These are phyloP conservation scores for Bursaphelenchus okinawaensis DNA, from an alignment of 2,888 invertebrate genomes.

Conservation along the genomic window DNA sequence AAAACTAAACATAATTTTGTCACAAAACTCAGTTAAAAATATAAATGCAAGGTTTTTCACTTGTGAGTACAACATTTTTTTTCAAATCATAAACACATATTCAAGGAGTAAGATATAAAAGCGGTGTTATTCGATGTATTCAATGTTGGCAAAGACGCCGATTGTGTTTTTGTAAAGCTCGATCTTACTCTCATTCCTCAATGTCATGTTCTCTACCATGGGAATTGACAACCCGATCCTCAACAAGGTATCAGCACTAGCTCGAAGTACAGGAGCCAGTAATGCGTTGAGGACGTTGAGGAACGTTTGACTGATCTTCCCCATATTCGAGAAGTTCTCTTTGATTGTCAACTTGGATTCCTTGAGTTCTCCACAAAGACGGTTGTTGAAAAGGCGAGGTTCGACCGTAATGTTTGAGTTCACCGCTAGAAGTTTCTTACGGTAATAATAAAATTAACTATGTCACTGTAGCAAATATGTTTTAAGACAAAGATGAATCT, in stretches of 20 bases:
- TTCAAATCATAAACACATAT: not conserved
- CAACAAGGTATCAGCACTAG: conserved; percentile 31
- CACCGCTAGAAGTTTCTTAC: conserved; percentile 26
- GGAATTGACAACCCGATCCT: conserved; percentile 45
- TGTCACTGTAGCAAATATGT: too few relatives aligned
- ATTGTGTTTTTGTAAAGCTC: conserved; percentile 14
- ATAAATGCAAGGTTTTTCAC: not conserved
- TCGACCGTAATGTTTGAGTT: conserved; percentile 29
- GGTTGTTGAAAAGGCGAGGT: conserved; percentile 29
- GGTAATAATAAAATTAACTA: too few relatives aligned
- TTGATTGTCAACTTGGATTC: conserved; percentile 25
- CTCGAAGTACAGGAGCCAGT: conserved; percentile 33
- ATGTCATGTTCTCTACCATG: conserved; percentile 42
- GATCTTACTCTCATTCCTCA: conserved; percentile 31
- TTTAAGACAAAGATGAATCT: too few relatives aligned
- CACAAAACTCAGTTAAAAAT: not conserved
- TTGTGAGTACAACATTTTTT: not conserved
- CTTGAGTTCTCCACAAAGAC: conserved; percentile 33
- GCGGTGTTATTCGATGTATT: conserved; percentile 16
- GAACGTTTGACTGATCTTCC: conserved; percentile 36
- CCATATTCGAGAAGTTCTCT: conserved; percentile 41
- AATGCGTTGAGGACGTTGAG: conserved; percentile 31
- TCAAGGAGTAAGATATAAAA: not conserved
- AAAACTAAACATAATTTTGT: not conserved
- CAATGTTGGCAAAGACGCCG: conserved; percentile 29